Evolutionary conservation across 2,888 invertebrate species (phyloP).

Genomic region (Drosophila merina): DNA sequence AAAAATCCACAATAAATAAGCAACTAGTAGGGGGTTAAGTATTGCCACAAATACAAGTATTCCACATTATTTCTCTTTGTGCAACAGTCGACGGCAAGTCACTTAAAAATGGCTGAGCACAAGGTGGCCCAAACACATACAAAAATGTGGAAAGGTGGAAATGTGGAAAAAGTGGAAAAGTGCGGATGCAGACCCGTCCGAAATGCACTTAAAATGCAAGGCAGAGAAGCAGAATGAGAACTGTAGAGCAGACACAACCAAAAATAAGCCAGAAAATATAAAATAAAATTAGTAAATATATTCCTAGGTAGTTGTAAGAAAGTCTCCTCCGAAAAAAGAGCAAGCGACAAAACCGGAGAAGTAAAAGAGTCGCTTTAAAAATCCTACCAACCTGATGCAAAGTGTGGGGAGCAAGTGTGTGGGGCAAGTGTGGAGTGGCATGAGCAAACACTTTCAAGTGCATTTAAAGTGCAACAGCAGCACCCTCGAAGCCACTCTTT

Average conservation of each 20-base stretch:
- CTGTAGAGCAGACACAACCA: slow-evolving; percentile 43
- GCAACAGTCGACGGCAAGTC: slow-evolving; percentile 62
- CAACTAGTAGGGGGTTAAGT: background rate
- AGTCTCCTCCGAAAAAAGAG: background rate
- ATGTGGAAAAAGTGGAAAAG: background rate
- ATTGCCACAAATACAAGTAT: background rate
- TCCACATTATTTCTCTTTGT: background rate
- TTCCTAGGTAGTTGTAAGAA: background rate
- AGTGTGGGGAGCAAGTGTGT: slow-evolving; percentile 18
- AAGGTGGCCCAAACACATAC: slow-evolving; percentile 58
- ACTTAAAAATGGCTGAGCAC: slow-evolving; percentile 70
- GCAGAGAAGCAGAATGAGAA: slow-evolving; percentile 30
- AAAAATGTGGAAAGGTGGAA: slow-evolving; percentile 51
- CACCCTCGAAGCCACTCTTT: slow-evolving; percentile 27
- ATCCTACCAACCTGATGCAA: slow-evolving; percentile 1
- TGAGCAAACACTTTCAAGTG: slow-evolving; percentile 75
- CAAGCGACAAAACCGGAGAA: slow-evolving; percentile 18
- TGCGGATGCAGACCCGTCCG: slow-evolving; percentile 21
- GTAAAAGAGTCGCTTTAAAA: slow-evolving; percentile 44
- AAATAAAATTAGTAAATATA: slow-evolving; percentile 1
- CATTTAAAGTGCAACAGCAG: slow-evolving; percentile 72
- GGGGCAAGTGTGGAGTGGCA: slow-evolving; percentile 56
- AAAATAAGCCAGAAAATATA: slow-evolving; percentile 10
- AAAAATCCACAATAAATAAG: background rate
- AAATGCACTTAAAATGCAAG: slow-evolving; percentile 27